Evolutionary conservation across 2,113 vertebrate species (phyloP).

Genomic region (Pardalotus punctatus): DNA sequence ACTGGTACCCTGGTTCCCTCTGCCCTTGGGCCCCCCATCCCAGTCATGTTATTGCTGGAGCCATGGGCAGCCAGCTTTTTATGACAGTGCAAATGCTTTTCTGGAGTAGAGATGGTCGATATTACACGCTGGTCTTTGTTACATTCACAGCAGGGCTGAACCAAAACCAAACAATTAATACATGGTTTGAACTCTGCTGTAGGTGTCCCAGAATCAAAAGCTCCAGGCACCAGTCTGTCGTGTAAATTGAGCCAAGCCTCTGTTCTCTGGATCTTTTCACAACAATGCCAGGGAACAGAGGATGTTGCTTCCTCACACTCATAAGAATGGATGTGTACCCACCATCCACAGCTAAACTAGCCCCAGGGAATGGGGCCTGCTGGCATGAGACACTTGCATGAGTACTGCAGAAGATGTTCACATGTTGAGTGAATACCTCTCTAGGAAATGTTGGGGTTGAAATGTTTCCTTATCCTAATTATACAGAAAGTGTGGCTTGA

Average conservation of each 20-base stretch:
- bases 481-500: background rate
- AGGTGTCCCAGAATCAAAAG: background rate
- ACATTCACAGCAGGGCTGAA: background rate
- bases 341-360: background rate
- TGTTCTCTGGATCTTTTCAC: background rate
- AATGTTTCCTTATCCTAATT: background rate
- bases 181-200: background rate
- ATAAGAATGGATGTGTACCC: background rate
- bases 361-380: background rate
- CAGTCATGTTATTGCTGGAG: background rate
- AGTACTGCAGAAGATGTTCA: background rate
- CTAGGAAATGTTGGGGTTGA: background rate
- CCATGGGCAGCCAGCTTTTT: background rate
- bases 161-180: background rate
- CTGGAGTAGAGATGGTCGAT: background rate
- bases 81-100: background rate
- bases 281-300: background rate
- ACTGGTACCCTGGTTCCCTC: rapidly evolving
- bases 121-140: background rate
- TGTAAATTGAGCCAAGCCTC: background rate
- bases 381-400: background rate
- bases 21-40: background rate
- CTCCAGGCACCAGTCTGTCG: background rate
- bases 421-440: rapidly evolving
- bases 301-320: background rate